Base-by-base conservation (phyloP, 2,888 invertebrate genomes). In the Catocala nupta region DNA sequence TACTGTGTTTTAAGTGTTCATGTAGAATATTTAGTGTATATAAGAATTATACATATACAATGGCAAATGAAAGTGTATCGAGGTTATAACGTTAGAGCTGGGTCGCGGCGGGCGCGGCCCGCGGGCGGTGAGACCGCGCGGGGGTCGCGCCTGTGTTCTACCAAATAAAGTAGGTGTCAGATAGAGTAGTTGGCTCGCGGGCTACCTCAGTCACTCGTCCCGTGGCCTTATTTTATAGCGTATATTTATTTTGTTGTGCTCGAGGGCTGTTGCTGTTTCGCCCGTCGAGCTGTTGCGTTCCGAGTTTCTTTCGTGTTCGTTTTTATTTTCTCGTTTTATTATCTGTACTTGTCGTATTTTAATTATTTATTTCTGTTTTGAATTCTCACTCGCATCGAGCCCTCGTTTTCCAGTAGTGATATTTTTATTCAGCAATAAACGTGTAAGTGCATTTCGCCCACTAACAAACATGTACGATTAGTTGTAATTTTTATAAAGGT, bases 321-420 rank as follows among this genome's bases (percentile, higher is more conserved):
- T 88, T 90, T 89, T 87, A 75, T 78, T 82, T 87, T 84, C 82
- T 90, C 84, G 87, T 91, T 90, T 90, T 90, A 84, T 88, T 90
- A 84, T 88, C 87, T 85, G 83, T 88, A 89, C 88, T 79, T 77
- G 71, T 76, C 87, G 88, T 90, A 90, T 91, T 90, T 87, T 89
- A 87, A 90, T 90, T 91, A 92, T 92, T 93, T 93, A 93, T 81
- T 92, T 92, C 85, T 87, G 86, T 90, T 90, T 89, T 82, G 84
- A 90, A 91, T 89, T 90, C 88, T 91, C 90, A 88, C 86, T 86
- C 89, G 86, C 84, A 83, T 84, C 83, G 90, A 90, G 90, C 91
- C 88, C 89, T 91, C 89, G 91, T 92, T 92, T 93, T 93, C 91
- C 92, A 92, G 86, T 92, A 93, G 94, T 94, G 94, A 94, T 94